A percentile compares a stretch with the other conserved stretches of the same genome.
Conservation (phyloP, 2,888 invertebrate genomes). For the Ectobius pallidus region DNA sequence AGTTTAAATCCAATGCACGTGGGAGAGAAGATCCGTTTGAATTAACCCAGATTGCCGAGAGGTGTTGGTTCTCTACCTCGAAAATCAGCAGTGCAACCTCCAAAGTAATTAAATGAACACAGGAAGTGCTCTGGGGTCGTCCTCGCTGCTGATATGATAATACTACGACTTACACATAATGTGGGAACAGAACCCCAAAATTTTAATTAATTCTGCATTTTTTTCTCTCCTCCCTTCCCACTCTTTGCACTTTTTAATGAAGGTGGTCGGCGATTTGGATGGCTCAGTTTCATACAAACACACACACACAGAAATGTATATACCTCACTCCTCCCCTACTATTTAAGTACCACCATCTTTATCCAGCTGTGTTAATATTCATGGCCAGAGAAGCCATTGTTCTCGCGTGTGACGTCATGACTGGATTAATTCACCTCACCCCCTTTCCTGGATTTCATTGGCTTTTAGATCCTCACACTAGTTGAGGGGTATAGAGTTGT, state of each 20-base stretch:
- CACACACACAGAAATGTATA: neutral
- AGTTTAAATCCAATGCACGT: neutral
- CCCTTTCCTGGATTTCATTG: conserved; percentile 15
- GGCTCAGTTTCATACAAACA: neutral
- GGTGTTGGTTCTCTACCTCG: conserved; percentile 1
- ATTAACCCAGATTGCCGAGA: conserved; percentile 13
- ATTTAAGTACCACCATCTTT: conserved; percentile 16
- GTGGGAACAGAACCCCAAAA: conserved; percentile 28
- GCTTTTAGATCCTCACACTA: conserved; percentile 10
- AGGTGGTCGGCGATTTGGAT: conserved; percentile 12
- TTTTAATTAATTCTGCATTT: conserved; percentile 34
- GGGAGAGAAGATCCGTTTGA: neutral
- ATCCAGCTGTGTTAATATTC: conserved; percentile 37
- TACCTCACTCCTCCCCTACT: neutral
- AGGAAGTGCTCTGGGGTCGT: neutral
- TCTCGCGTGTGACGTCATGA: conserved; percentile 34
- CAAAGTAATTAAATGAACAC: neutral
- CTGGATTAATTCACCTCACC: conserved; percentile 36
- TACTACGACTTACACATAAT: conserved; percentile 24
- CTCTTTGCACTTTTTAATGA: conserved; percentile 32
- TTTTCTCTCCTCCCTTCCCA: neutral
- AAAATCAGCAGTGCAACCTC: neutral
- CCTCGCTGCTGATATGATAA: too few species aligned
- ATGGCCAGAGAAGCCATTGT: conserved; percentile 33
- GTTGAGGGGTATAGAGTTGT: neutral